phyloP scores from a whole-genome alignment of 1,140 invertebrate species.

The Zeugodacus cucurbitae region DNA sequence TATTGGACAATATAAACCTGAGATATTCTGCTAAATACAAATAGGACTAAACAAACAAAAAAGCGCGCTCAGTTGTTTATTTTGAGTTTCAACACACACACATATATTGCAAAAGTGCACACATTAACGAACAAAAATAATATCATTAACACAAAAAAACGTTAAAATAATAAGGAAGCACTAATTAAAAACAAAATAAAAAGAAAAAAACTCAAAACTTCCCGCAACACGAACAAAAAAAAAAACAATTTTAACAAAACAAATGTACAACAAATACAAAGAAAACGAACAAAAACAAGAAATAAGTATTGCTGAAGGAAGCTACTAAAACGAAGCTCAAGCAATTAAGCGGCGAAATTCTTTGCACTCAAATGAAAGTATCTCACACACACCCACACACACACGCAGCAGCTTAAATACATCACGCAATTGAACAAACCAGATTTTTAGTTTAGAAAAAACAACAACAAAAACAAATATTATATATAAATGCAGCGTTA shows the following conservation, averaged over 20 bases:
- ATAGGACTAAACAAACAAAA: background rate
- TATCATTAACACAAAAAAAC: background rate
- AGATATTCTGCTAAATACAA: slow-evolving; percentile 81
- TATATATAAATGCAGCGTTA: background rate
- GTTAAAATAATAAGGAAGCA: slow-evolving; percentile 28
- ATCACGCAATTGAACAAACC: slow-evolving; percentile 30
- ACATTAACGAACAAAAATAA: slow-evolving; percentile 38
- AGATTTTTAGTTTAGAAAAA: background rate
- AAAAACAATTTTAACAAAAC: background rate
- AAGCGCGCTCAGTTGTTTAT: slow-evolving; percentile 21
- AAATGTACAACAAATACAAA: slow-evolving; percentile 21
- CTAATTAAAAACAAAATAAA: slow-evolving; percentile 26
- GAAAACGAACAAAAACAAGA: background rate
- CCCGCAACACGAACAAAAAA: background rate
- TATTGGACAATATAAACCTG: slow-evolving; percentile 85
- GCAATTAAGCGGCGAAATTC: slow-evolving; percentile 21
- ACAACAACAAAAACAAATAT: slow-evolving; percentile 27
- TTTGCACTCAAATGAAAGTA: slow-evolving; percentile 25
- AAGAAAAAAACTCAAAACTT: slow-evolving; percentile 23
- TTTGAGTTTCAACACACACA: slow-evolving; percentile 4
- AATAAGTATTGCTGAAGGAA: background rate
- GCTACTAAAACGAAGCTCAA: slow-evolving; percentile 19
- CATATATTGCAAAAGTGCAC: slow-evolving; percentile 18
- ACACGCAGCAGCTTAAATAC: background rate
- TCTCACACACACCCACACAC: slow-evolving; percentile 12